Evolutionary conservation across 2,113 vertebrate genomes (phyloP), one percentile per base, ranked within the genome.

Genomic region (Vanacampus margaritifer): DNA sequence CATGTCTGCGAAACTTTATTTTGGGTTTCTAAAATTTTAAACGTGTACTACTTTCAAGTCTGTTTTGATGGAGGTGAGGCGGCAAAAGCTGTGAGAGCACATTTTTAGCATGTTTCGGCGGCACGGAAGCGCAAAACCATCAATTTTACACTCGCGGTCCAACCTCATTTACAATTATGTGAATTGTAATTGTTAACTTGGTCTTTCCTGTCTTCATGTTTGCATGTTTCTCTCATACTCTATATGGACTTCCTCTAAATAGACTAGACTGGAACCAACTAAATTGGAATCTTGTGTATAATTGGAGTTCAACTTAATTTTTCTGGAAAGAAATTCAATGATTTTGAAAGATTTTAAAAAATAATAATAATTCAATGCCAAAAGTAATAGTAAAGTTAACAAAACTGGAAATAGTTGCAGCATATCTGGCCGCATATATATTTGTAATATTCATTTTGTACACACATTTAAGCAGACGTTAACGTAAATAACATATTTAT

Each of bases 121-220:
- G 75, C 78, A 59, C 48, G 28, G 50, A 56, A 61, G 43, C 48
- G 48, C 35, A 16, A 17, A 80, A 72, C 65, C 66, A 43, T 32
- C 59, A 74, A 56, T 84, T 80, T 85, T 16, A 82, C 63, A 64
- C 69, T 80, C 65, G 62, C 60, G 68, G 58, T 69, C 39, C 64
- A 71, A 79, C 76, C 74, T 76, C 71, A 75, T 11, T 66, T 69
- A 76, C 80, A 79, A 74, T 85, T 76, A 85, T 79, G 68, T 53
- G 72, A 85, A 83, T 79, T 50, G 79, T 62, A 70, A 73, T 71
- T 59, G 61, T 80, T 78, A 51, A 73, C 48, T 72, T 65, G 26
- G 11, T 19, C 58, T 65, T 37, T 32, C 39, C 17, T 21, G 57
- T 67, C 23, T 19, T 63, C 56, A 26, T 0, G 24, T 37, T 35